These are phyloP conservation scores for Ennomos erosarius DNA, from an alignment of 2,888 invertebrate genomes.

Conservation along the genomic window DNA sequence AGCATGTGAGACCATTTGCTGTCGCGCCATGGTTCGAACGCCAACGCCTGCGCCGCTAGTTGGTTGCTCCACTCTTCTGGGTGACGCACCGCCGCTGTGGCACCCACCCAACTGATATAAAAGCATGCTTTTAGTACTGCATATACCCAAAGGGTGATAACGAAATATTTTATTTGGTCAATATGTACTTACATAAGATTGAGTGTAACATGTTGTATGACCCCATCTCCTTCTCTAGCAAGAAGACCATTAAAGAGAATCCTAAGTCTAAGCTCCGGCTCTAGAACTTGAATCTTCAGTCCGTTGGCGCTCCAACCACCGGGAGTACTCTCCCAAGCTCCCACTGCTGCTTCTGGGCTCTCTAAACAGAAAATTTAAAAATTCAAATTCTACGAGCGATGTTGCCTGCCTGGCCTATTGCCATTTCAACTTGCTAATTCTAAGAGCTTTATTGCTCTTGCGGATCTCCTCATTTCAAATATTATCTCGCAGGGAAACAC, in stretches of 20 bases:
- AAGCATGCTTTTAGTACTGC: background rate
- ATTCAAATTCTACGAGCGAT: no score
- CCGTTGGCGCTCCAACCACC: slow-evolving; percentile 85
- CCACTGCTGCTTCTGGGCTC: slow-evolving; percentile 81
- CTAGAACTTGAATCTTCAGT: slow-evolving; percentile 86
- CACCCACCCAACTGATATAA: slow-evolving; percentile 83
- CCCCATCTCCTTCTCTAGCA: slow-evolving; percentile 67
- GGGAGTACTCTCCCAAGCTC: slow-evolving; percentile 59
- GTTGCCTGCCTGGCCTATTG: no score
- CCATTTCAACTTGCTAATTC: no score
- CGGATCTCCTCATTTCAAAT: no score
- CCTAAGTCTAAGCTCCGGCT: slow-evolving; percentile 86
- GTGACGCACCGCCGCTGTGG: slow-evolving; percentile 72
- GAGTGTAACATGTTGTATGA: slow-evolving; percentile 69
- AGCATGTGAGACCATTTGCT: slow-evolving; percentile 83
- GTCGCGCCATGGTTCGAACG: slow-evolving; percentile 85
- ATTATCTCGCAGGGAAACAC: no score
- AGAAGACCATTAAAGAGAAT: slow-evolving; percentile 90
- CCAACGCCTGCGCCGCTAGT: slow-evolving; percentile 83
- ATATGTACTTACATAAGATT: slow-evolving; percentile 85
- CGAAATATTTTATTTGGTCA: background rate
- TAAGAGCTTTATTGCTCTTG: no score
- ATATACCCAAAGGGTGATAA: background rate
- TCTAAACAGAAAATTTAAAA: slow-evolving; percentile 54
- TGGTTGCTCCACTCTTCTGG: slow-evolving; percentile 84